A percentile compares a stretch with the other conserved stretches of the same genome.
Conservation (phyloP, 2,888 invertebrate genomes). For the Timandra comae region DNA sequence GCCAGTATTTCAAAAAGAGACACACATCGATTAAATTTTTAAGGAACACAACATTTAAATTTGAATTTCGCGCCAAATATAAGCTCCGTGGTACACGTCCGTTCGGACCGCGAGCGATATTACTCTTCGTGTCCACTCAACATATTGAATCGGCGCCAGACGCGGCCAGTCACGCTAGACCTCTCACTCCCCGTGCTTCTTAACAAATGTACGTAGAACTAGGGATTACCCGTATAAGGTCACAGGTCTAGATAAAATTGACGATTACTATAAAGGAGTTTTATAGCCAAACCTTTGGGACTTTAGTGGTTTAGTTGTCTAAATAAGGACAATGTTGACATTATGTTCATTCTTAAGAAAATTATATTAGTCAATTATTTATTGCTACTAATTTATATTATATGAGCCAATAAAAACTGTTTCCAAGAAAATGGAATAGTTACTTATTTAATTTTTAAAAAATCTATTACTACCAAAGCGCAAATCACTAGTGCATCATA, state of each 20-base stretch:
- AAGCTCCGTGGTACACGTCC: conserved; percentile 35
- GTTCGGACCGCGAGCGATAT: conserved; percentile 37
- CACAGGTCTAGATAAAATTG: conserved; percentile 25
- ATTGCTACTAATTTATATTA: too few relatives aligned
- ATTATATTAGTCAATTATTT: too few relatives aligned
- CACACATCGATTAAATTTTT: too few relatives aligned
- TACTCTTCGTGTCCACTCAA: conserved; percentile 33
- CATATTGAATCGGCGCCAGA: conserved; percentile 41
- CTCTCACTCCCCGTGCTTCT: conserved; percentile 24
- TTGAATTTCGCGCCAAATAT: conserved; percentile 11
- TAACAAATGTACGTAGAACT: neutral
- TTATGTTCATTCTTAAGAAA: neutral
- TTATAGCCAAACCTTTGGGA: conserved; percentile 14
- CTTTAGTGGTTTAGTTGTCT: conserved; percentile 11
- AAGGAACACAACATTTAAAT: too few relatives aligned
- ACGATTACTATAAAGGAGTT: conserved; percentile 5
- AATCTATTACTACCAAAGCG: too few relatives aligned
- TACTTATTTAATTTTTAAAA: too few relatives aligned
- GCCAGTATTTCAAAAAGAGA: too few relatives aligned
- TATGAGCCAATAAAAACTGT: too few relatives aligned
- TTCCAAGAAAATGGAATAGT: too few relatives aligned
- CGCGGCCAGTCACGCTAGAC: conserved; percentile 28
- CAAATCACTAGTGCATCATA: too few relatives aligned
- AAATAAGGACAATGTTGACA: conserved; percentile 10
- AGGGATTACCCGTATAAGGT: conserved; percentile 19